Base-by-base conservation (phyloP, 2,797 vertebrate species). In the Thunnus albacares region DNA sequence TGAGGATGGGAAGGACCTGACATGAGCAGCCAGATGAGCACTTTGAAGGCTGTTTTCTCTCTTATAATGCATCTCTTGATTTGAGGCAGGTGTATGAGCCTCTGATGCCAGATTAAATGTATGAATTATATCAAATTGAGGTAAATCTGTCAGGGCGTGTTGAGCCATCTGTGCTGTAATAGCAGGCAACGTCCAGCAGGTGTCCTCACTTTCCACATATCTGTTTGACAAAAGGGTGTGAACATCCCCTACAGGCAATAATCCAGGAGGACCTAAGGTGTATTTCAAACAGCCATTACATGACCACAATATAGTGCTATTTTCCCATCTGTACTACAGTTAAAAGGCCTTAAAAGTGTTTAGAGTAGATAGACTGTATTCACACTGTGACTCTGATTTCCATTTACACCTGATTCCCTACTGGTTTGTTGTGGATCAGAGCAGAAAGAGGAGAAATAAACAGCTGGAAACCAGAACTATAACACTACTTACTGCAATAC, bases 171-270 rank as follows among this genome's bases (percentile, higher is more conserved):
- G 47, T 5, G 73, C 15, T 75, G 89, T 33, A 89, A 14, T 85
- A 28, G 3, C 82, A 35, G 6, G 9, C 0, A 1, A 6, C 2
- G 51, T 30, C 90, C 93, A 86, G 83, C 85, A 93, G 91, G 75
- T 66, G 92, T 71, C 91, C 58, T 67, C 64, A 22, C 33, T 58
- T 10, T 6, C 20, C 68, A 18, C 70, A 35, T 0, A 7, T 17
- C 22, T 90, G 84, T 91, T 92, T 90, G 87, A 80, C 63, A 52
- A 86, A 30, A 66, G 79, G 91, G 90, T 70, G 90, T 87, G 83
- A 64, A 61, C 71, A 5, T 62, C 77, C 52, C 56, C 18, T 11
- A 22, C 43, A 62, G 51, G 45, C 17, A 17, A 8, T 20, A 33
- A 56, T 13, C 57, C 47, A 15, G 33, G 38, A 63, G 24, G 58